Base-by-base conservation (phyloP, 2,888 invertebrate genomes). In the Isoperla grammatica region DNA sequence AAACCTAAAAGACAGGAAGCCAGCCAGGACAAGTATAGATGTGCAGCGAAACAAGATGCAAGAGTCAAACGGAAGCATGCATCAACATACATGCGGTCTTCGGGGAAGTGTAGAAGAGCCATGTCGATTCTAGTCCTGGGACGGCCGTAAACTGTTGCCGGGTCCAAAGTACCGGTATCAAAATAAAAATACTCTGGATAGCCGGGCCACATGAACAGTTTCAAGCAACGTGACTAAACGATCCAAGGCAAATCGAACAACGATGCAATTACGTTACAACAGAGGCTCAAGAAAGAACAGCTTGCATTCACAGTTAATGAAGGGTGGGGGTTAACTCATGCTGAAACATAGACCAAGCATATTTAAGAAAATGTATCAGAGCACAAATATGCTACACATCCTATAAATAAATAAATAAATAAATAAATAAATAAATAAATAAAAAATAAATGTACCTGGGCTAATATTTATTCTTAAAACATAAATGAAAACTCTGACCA, bases 81-180 rank as follows among this genome's bases (percentile, higher is more conserved):
- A 29, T 29, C 29, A 71, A 74, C 74, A 59, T 76, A 76, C 76
- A 75, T 75, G 73, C 73, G 73, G 69, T 76, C 73, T 70, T 76
- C 75, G 8, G 29, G 29, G 29, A 29, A 29, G 29, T 29, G 29
- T 29, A 29, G 29, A 29, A 29, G 29, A 29, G 29, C 29, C 70
- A 71, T 70, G 68, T 69, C 67, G 61, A 64, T 2, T 11, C 8
- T 65, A 58, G 67, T 62, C 19, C 69, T 66, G 69, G 63, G 63
- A 69, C 64, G 61, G 68, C 67, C 65, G 65, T 68, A 20, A 45
- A 56, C 65, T 29, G 29, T 6, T 6, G 29, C 4, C 29, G 8
- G 29, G 29, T 29, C n/a, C n/a, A n/a, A n/a, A n/a, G n/a, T n/a
- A 29, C 5, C 29, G 8, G 29, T 6, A 6, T 29, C 29, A 29